Evolutionary conservation across 1,140 invertebrate species (phyloP), one percentile per base, ranked within the genome.

Genomic region (Nymphalis io): DNA sequence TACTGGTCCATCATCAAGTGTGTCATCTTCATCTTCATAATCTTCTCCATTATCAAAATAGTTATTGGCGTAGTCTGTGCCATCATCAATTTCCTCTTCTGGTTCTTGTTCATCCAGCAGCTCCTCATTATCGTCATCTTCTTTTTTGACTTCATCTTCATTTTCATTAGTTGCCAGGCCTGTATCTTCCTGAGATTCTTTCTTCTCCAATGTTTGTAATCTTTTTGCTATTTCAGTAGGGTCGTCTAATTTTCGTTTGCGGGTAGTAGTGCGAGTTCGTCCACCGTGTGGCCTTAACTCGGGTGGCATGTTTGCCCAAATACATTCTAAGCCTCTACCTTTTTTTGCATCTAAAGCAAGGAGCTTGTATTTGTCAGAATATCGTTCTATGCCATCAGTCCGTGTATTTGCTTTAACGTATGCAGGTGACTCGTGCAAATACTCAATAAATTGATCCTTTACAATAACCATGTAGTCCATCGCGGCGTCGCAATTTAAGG

Each of bases 31-130:
- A 75, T 97, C 96, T 78, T 96, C 94, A 87, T 96, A 97, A 27
- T 93, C 94, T 90, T 97, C 96, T 15, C 96, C 96, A 91, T 97
- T 97, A 85, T 98, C 96, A 88, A 97, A 97, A 81, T 97, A 97
- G 82, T 94, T 96, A 78, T 96, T 95, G 2, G 94, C 94, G 89
- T 97, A 97, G 60, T 92, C 92, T 65, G 92, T 92, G 51, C 91
- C 91, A 83, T 92, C 92, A 82, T 92, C 92, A 70, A 92, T 84
- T 74, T 92, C 92, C 61, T 89, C 81, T 57, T 92, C 92, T 67
- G 89, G 87, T 71, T 92, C 92, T 48, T 91, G 83, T 75, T 92
- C 92, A 74, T 92, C 92, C 71, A 90, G 87, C 39, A 90, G 61
- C 33, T 87, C 82, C 59, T 92, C 90, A 72, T 90, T 89, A 71